These are phyloP conservation scores for Ibycter americanus DNA, from an alignment of 2,797 vertebrate species.

Conservation along the genomic window DNA sequence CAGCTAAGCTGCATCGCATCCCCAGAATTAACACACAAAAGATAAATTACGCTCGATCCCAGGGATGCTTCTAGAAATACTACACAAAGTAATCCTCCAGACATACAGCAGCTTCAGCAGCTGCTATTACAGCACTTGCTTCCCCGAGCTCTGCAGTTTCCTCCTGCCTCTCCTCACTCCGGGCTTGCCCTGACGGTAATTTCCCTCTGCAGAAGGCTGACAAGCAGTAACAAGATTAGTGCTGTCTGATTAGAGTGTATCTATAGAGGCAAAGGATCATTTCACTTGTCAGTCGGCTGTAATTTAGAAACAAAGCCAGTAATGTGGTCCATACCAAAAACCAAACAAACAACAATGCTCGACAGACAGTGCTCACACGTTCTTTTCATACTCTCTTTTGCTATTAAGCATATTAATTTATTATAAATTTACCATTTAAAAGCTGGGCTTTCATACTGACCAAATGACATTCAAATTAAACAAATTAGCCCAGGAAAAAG, in stretches of 20 bases:
- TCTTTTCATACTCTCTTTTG: not conserved
- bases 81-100: not conserved
- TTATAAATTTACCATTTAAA: not conserved
- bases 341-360: not conserved
- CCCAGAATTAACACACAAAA: not conserved
- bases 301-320: conserved; percentile 7
- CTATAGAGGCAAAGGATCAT: not conserved
- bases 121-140: not conserved
- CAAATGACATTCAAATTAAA: not conserved
- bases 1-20: not conserved
- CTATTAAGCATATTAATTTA: not conserved
- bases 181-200: not conserved
- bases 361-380: not conserved
- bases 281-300: not conserved
- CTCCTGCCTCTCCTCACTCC: not conserved
- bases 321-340: not conserved
- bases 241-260: not conserved
- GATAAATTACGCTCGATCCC: rapidly evolving
- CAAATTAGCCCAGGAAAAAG: not conserved
- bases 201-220: not conserved
- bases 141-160: not conserved
- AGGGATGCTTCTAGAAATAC: not conserved
- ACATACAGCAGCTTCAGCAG: not conserved
- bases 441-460: not conserved
- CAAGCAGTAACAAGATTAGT: not conserved